These are phyloP conservation scores for Mimachlamys varia DNA, from an alignment of 2,888 invertebrate genomes.

Conservation along the genomic window DNA sequence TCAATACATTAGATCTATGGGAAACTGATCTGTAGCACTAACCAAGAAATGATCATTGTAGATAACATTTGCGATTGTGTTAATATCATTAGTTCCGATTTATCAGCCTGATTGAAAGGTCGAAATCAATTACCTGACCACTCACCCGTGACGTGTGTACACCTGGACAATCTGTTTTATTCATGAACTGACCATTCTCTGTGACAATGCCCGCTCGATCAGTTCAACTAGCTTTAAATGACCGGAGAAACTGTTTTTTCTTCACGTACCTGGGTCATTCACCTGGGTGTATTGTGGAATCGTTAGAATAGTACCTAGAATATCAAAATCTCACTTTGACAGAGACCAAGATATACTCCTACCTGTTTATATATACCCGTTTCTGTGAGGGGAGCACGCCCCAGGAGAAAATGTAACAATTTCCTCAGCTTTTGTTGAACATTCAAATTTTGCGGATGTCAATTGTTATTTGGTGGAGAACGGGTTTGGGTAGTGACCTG, in stretches of 20 bases:
- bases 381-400: not conserved
- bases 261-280: not conserved
- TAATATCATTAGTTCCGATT: too few relatives aligned
- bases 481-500: conserved; percentile 1
- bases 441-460: not conserved
- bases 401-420: not conserved
- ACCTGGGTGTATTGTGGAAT: not conserved
- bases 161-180: not conserved
- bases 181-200: not conserved
- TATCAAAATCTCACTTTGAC: not conserved
- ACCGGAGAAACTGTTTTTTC: not conserved
- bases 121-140: not conserved
- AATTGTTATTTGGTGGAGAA: not conserved
- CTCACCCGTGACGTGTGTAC: not conserved
- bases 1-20: too few relatives aligned
- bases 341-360: not conserved
- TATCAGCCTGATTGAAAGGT: not conserved
- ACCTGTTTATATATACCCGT: not conserved
- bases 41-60: too few relatives aligned
- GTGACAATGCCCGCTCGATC: not conserved
- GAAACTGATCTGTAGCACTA: too few relatives aligned
- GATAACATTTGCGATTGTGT: too few relatives aligned
- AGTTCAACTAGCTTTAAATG: not conserved
- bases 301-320: not conserved
- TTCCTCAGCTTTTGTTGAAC: not conserved